These are phyloP conservation scores for Toxotes chatareus DNA, from an alignment of 2,113 vertebrate genomes.

Conservation along the genomic window DNA sequence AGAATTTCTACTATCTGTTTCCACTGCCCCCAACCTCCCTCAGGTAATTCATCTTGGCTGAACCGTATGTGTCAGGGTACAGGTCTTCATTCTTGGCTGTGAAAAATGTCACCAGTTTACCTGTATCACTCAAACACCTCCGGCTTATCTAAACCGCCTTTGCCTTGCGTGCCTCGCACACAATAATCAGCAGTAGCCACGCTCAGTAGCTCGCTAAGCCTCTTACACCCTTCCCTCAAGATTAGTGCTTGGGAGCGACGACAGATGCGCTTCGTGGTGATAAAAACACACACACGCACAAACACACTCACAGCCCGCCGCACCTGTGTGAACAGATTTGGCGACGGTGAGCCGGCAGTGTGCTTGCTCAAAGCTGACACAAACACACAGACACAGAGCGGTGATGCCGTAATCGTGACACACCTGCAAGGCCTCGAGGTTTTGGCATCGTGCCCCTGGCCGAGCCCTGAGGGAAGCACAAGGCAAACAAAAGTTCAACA, in stretches of 20 bases:
- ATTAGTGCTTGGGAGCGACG: slow-evolving; percentile 85
- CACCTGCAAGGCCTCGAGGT: slow-evolving; percentile 77
- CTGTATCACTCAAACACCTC: slow-evolving; percentile 86
- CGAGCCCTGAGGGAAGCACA: slow-evolving; percentile 60
- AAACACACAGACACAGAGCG: slow-evolving; percentile 46
- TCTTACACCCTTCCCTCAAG: slow-evolving; percentile 88
- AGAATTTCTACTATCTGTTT: slow-evolving; percentile 33
- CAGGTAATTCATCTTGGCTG: slow-evolving; percentile 53
- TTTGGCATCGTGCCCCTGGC: slow-evolving; percentile 68
- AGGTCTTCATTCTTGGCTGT: slow-evolving; percentile 74
- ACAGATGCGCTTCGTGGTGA: slow-evolving; percentile 83
- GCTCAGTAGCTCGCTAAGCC: slow-evolving; percentile 87
- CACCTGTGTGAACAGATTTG: slow-evolving; percentile 83
- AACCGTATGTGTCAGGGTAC: slow-evolving; percentile 45
- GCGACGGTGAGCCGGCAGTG: slow-evolving; percentile 69
- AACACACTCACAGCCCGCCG: slow-evolving; percentile 41
- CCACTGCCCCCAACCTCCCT: slow-evolving; percentile 31
- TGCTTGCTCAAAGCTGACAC: slow-evolving; percentile 74
- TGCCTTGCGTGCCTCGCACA: slow-evolving; percentile 82
- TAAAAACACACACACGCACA: slow-evolving; percentile 75
- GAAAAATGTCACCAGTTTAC: slow-evolving; percentile 81
- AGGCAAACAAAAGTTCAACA: slow-evolving; percentile 78
- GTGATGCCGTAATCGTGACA: slow-evolving; percentile 75
- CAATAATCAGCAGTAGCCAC: slow-evolving; percentile 86
- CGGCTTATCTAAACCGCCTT: slow-evolving; percentile 85